Conservation (phyloP, 2,797 vertebrate genomes). For the Chrosomus eos region DNA sequence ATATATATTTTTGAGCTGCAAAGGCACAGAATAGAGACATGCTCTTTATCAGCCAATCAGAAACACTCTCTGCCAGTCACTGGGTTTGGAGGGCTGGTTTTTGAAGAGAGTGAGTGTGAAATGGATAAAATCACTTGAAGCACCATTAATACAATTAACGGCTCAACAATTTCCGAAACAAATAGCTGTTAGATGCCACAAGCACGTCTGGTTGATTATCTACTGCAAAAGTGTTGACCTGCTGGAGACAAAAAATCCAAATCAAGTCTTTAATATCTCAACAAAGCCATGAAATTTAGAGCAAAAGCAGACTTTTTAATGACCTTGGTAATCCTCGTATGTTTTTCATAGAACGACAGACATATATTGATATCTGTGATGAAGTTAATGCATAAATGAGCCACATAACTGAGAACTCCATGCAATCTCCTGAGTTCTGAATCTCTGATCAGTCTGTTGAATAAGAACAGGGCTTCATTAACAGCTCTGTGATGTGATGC, state of each 20-base stretch:
- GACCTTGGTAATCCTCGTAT: too few species aligned
- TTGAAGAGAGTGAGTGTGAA: background rate
- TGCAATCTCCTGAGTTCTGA: background rate
- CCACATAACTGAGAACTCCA: background rate
- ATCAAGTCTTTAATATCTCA: background rate
- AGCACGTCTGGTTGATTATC: background rate
- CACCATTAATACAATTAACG: background rate
- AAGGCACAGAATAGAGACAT: background rate
- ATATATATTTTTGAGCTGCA: background rate
- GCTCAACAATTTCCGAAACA: background rate
- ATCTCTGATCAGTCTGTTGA: background rate
- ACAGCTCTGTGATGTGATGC: background rate
- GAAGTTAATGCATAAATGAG: background rate
- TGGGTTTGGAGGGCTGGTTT: background rate
- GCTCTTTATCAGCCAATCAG: constrained; percentile 4
- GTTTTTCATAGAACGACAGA: background rate
- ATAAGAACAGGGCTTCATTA: constrained; percentile 11
- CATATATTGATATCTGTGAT: background rate
- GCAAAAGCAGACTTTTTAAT: too few species aligned
- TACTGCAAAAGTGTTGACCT: background rate
- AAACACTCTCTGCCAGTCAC: background rate
- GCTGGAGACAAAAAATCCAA: background rate
- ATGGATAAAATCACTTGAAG: background rate
- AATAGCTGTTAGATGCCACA: background rate
- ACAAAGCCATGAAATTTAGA: too few species aligned